Evolutionary conservation across 2,113 vertebrate species (phyloP).

Genomic region (Nothobranchius kuhntae): DNA sequence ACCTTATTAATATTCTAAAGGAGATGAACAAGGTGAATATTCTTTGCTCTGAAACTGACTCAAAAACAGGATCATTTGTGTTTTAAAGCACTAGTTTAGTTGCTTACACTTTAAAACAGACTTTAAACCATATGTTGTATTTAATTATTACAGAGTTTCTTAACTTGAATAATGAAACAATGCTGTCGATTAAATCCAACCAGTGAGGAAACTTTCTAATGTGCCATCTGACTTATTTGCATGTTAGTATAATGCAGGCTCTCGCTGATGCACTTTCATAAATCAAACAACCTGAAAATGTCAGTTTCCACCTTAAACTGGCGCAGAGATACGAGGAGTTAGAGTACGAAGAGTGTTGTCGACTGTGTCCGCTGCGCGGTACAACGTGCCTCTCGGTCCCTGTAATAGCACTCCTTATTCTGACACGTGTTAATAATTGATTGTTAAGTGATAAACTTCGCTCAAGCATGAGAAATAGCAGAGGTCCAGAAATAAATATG

Average conservation of each 20-base stretch:
- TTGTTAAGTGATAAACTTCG: conserved; percentile 80
- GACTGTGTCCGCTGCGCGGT: conserved; percentile 70
- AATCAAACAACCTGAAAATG: conserved; percentile 65
- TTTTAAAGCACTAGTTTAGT: conserved; percentile 19
- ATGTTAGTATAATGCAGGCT: conserved; percentile 70
- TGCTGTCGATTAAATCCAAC: conserved; percentile 38
- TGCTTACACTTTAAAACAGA: conserved; percentile 35
- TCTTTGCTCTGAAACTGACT: conserved; percentile 27
- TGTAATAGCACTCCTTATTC: conserved; percentile 76
- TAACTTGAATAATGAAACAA: conserved; percentile 26
- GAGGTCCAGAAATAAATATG: conserved; percentile 76
- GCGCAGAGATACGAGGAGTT: conserved; percentile 52
- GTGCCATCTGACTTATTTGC: conserved; percentile 49
- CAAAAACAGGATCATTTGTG: conserved; percentile 11
- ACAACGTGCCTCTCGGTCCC: conserved; percentile 72
- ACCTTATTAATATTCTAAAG: conserved; percentile 61
- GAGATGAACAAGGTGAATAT: conserved; percentile 18
- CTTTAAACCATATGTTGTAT: conserved; percentile 18
- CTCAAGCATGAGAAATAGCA: conserved; percentile 78
- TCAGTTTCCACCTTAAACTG: conserved; percentile 60
- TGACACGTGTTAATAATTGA: conserved; percentile 83
- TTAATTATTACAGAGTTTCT: conserved; percentile 40
- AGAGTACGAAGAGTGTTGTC: conserved; percentile 76
- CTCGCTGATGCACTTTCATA: conserved; percentile 69
- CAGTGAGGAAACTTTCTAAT: conserved; percentile 61